phyloP scores from a whole-genome alignment of 2,797 vertebrate genomes.

The Moxostoma hubbsi region DNA sequence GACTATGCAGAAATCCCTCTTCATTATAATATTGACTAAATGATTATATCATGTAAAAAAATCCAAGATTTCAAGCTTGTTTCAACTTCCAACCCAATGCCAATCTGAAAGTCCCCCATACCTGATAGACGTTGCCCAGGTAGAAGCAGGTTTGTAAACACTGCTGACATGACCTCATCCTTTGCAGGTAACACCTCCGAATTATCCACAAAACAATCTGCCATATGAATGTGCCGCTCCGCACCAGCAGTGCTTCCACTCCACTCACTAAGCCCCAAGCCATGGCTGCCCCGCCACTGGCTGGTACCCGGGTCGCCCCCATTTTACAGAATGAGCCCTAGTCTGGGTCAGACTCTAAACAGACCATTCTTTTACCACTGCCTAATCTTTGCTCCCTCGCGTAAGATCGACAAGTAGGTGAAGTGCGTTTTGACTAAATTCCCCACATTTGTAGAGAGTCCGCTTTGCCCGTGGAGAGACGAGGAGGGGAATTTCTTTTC shows the following conservation, averaged over 20 bases:
- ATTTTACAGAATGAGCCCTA: constrained; percentile 52
- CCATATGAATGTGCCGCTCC: constrained; percentile 77
- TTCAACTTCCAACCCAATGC: not conserved
- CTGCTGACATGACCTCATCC: constrained; percentile 82
- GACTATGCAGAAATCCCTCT: no score
- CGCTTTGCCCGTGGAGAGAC: not conserved
- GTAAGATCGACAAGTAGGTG: constrained; percentile 40
- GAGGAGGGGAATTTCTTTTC: constrained; percentile 10
- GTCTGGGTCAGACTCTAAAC: constrained; percentile 60
- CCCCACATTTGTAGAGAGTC: constrained; percentile 16
- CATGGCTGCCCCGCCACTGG: constrained; percentile 62
- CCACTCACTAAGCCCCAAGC: constrained; percentile 79
- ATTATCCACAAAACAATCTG: constrained; percentile 76
- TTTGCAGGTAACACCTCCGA: constrained; percentile 74
- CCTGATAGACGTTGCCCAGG: constrained; percentile 87
- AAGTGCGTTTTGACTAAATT: constrained; percentile 30
- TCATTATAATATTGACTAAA: no score
- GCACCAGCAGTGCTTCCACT: constrained; percentile 76
- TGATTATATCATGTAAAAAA: not conserved
- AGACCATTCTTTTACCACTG: constrained; percentile 47
- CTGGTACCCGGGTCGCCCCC: constrained; percentile 57
- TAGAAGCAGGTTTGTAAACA: constrained; percentile 84
- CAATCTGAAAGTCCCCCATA: not conserved
- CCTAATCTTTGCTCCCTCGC: constrained; percentile 24
- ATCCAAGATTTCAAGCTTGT: not conserved